phyloP scores from a whole-genome alignment of 2,797 vertebrate genomes.

The Echeneis naucrates region DNA sequence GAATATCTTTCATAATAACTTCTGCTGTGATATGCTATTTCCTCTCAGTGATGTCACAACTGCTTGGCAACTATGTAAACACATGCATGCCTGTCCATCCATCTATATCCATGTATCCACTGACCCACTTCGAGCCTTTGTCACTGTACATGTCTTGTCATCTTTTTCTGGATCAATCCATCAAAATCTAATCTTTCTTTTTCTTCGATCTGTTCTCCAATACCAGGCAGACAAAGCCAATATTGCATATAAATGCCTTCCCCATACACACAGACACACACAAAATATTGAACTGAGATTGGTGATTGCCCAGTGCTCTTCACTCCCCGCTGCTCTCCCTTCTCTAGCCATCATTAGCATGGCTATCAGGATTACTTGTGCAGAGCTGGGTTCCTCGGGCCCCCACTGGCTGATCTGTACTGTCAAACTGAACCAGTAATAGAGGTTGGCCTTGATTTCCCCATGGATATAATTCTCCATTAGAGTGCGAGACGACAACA shows the following conservation, averaged over 20 bases:
- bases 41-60: constrained; percentile 1
- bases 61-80: neutral
- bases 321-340: neutral
- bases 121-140: neutral
- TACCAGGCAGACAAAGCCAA: neutral
- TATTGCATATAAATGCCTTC: neutral
- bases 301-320: constrained; percentile 12
- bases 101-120: neutral
- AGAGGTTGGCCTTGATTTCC: constrained; percentile 63
- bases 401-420: neutral
- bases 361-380: constrained; percentile 44
- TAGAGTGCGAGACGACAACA: constrained; percentile 36
- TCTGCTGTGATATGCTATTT: constrained; percentile 18
- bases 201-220: neutral
- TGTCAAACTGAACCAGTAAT: constrained; percentile 17
- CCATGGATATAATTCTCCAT: constrained; percentile 48
- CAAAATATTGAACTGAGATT: neutral
- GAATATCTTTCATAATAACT: neutral
- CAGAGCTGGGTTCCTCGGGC: constrained; percentile 15
- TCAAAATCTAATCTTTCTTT: constrained; percentile 15
- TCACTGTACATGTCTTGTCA: neutral
- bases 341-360: constrained; percentile 38
- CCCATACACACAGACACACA: neutral
- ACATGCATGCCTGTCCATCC: constrained; percentile 1
- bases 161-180: constrained; percentile 14